Base-by-base conservation (phyloP, 1,140 invertebrate genomes). In the Nebria ingens region DNA sequence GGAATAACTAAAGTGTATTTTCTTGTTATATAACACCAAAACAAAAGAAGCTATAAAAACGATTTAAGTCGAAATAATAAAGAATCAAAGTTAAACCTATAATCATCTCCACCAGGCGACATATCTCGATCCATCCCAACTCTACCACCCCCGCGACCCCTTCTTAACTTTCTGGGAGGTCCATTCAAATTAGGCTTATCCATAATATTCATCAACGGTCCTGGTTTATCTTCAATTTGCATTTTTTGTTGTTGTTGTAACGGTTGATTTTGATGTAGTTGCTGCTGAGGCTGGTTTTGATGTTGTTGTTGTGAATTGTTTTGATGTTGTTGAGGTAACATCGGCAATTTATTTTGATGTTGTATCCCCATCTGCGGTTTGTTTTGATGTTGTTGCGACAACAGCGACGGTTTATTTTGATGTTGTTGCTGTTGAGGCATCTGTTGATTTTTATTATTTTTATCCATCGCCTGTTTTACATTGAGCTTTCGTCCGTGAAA, bases 401-500 rank as follows among this genome's bases (percentile, higher is more conserved):
- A 75, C 74, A 58, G 74, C 73, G 21, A 77, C 77, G 61, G 77
- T 74, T 62, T 76, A 77, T 40, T 45, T 25, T 58, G 49, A 38
- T 52, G 25, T 19, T 40, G 12, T 54, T 51, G 57, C 17, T 25
- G 11, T 38, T n/a, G n/a, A n/a, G n/a, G n/a, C n/a, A 19, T 21
- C 17, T 49, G 38, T 22, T 21, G 51, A 52, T 61, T 59, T 21
- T 49, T 61, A 21, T 59, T 62, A 62, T 38, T 23, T 50, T 74
- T 72, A 34, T 65, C 68, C 50, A 73, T 69, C 3, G 78, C 78
- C 57, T 77, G 75, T 59, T 73, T 76, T 1, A 82, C 80, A 56
- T 66, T 76, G 57, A 89, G 67, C 61, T 74, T 76, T 67, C 80
- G 80, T 1, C 86, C 86, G 68, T 85, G 82, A 57, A 89, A 81